Evolutionary conservation across 2,888 invertebrate species (phyloP), one percentile per base, ranked within the genome.

Genomic region (Zhuqinia jingwanae): DNA sequence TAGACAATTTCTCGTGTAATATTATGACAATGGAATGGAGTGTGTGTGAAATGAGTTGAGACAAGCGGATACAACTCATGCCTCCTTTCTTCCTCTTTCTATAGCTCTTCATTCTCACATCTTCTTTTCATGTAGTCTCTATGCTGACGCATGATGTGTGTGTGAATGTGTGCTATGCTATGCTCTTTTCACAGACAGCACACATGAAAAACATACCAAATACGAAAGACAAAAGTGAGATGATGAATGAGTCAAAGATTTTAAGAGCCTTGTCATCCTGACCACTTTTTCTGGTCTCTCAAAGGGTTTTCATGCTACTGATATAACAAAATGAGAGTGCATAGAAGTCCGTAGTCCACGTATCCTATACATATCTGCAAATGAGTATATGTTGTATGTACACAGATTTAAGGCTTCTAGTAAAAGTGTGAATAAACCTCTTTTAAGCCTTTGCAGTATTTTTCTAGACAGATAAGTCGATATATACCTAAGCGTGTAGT

Each of bases 131-230:
- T 36, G 53, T 76, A 42, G 65, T 53, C 8, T 53, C n/a, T 53
- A 10, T 50, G 50, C 13, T 50, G 36, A 65, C 17, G 30, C 42
- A 65, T 42, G 5, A 17, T 30, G n/a, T 36, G 79, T 85, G 53
- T 63, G 75, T 73, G 79, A 79, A 27, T 78, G 25, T 36, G 45
- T 70, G 20, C 8, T 36, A 36, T 47, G 47, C 20, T 0, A 13
- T 5, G 17, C 17, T 22, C 20, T 3, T 36, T 36, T 63, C 56
- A 60, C 8, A 36, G 36, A 27, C 8, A 79, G 27, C 42, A 27
- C n/a, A 79, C 79, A 79, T 63, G 78, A 90, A 90, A 36, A 89
- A 73, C 56, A 90, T 90, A 73, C 56, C 90, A 90, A 88, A 90
- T 90, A 50, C 85, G 90, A 73, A 79, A 85, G 79, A 81, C 87